Percentiles rank a stretch among this genome's conserved stretches.
Conservation (phyloP, 2,113 vertebrate species). For the Rafetus swinhoei region DNA sequence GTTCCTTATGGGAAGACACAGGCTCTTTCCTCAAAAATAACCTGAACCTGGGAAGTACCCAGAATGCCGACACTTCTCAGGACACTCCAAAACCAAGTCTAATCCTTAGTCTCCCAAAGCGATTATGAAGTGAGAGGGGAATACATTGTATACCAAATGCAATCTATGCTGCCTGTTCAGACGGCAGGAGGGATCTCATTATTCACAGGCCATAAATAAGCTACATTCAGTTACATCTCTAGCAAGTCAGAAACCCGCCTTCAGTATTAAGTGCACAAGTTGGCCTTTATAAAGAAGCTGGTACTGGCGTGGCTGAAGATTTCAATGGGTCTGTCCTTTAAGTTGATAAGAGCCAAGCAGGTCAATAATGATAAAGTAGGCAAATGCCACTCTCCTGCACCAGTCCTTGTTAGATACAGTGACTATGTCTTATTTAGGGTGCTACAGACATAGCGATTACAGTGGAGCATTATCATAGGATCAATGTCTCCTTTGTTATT, state of each 20-base stretch:
- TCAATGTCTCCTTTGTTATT: background rate
- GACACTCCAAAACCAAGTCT: background rate
- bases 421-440: background rate
- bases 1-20: background rate
- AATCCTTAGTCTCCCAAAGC: background rate
- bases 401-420: no score
- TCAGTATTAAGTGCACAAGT: fast-evolving
- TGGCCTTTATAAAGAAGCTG: background rate
- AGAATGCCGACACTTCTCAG: no score
- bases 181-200: background rate
- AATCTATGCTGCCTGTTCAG: background rate
- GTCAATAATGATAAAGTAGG: background rate
- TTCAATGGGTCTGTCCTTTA: fast-evolving
- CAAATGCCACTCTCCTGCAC: background rate
- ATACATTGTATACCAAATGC: background rate
- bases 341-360: background rate
- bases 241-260: background rate
- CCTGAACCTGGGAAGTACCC: background rate
- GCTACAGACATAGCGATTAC: background rate
- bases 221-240: background rate
- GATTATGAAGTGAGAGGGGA: background rate
- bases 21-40: fast-evolving
- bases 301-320: fast-evolving
- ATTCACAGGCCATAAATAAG: background rate
- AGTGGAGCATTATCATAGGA: no score